These are phyloP conservation scores for Tachuris rubrigastra DNA, from an alignment of 2,113 vertebrate genomes.

Conservation along the genomic window DNA sequence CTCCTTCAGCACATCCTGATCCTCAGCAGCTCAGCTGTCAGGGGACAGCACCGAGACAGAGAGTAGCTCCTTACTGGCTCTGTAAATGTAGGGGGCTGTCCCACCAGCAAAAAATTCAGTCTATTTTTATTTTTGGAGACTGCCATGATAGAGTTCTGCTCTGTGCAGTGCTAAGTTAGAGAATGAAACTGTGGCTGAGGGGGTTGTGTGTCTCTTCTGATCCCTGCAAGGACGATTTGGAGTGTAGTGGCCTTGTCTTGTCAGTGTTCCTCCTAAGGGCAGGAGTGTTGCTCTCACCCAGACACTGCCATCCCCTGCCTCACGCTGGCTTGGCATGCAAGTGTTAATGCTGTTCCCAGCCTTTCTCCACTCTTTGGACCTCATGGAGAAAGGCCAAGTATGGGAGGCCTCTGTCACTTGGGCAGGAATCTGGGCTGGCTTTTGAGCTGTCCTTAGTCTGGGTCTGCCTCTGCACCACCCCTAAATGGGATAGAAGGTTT, in stretches of 20 bases:
- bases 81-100: neutral
- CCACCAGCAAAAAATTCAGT: neutral
- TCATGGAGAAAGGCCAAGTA: neutral
- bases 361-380: neutral
- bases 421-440: neutral
- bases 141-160: neutral
- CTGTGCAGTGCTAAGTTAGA: neutral
- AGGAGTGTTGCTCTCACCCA: neutral
- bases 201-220: neutral
- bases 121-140: neutral
- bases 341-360: neutral
- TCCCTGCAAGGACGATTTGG: neutral
- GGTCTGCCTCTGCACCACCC: neutral
- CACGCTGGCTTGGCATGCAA: rapidly evolving
- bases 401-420: neutral
- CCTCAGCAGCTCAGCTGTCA: neutral
- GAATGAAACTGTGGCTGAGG: neutral
- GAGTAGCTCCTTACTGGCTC: neutral
- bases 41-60: neutral
- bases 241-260: neutral
- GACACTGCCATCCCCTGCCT: neutral
- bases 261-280: neutral
- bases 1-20: neutral
- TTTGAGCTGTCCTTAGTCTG: neutral
- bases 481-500: neutral